These are phyloP conservation scores for Oncorhynchus kisutch DNA, from an alignment of 2,113 vertebrate genomes.

Conservation along the genomic window DNA sequence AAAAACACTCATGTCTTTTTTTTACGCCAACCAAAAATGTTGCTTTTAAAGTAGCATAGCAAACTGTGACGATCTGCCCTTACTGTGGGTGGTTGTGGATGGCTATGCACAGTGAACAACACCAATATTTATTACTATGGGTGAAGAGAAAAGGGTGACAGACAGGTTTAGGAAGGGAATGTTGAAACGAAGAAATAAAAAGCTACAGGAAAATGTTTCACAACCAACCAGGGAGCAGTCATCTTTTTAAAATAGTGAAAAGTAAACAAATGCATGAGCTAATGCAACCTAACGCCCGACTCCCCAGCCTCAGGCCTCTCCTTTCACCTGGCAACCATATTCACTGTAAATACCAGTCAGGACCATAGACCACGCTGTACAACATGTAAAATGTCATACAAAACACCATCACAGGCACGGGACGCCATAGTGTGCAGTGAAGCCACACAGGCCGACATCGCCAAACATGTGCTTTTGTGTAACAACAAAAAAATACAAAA, in stretches of 20 bases:
- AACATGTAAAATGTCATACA: constrained; percentile 73
- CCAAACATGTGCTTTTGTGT: constrained; percentile 66
- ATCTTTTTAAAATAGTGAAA: constrained; percentile 47
- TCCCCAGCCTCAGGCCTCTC: background rate
- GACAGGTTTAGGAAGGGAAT: constrained; percentile 20
- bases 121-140: constrained; percentile 27
- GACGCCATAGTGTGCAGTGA: constrained; percentile 44
- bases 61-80: constrained; percentile 31
- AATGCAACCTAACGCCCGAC: constrained; percentile 21
- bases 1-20: constrained; percentile 29
- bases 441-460: constrained; percentile 58
- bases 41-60: constrained; percentile 33
- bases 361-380: constrained; percentile 61
- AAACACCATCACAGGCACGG: constrained; percentile 41
- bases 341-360: constrained; percentile 82
- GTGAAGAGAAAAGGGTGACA: constrained; percentile 37
- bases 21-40: constrained; percentile 17
- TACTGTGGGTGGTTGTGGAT: constrained; percentile 26
- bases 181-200: constrained; percentile 26
- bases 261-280: constrained; percentile 63
- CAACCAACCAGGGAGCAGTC: constrained; percentile 50
- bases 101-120: constrained; percentile 30
- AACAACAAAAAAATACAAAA: constrained; percentile 41
- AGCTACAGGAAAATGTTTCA: constrained; percentile 36
- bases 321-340: constrained; percentile 57